Evolutionary conservation across 1,140 invertebrate genomes (phyloP).

Genomic region (Drosophila nigromelanica): DNA sequence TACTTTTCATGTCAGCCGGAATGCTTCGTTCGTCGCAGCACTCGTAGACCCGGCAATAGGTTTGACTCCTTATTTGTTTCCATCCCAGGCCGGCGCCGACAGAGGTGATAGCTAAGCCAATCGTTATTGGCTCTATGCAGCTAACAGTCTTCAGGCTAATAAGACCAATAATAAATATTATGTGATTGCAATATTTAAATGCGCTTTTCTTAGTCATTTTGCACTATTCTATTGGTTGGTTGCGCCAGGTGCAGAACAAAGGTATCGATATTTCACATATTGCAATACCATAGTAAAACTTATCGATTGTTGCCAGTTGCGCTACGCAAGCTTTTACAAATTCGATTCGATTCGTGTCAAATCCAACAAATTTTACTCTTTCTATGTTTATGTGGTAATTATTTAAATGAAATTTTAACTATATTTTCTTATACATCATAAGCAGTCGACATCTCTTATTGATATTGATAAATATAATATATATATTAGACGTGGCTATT

Average conservation of each 20-base stretch:
- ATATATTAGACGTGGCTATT: too few species aligned
- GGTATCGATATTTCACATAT: conserved; percentile 8
- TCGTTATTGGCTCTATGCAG: conserved; percentile 46
- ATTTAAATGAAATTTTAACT: too few species aligned
- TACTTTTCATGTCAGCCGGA: conserved; percentile 64
- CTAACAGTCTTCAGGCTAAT: conserved; percentile 4
- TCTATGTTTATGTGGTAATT: too few species aligned
- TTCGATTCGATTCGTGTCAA: background rate
- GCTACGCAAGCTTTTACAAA: background rate
- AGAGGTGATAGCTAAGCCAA: conserved; percentile 24
- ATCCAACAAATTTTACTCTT: too few species aligned
- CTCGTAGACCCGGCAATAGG: conserved; percentile 78
- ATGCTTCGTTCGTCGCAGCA: conserved; percentile 84
- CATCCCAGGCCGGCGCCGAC: background rate
- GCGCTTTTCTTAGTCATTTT: conserved; percentile 1
- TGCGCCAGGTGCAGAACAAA: background rate
- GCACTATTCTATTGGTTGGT: background rate
- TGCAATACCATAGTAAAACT: too few species aligned
- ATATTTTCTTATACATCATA: too few species aligned
- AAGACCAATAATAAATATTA: conserved; percentile 6
- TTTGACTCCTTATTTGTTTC: conserved; percentile 41
- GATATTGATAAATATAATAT: too few species aligned
- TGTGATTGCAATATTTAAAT: background rate
- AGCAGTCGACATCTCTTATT: too few species aligned
- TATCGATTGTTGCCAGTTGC: background rate